Evolutionary conservation across 2,888 invertebrate species (phyloP), one percentile per base, ranked within the genome.

Genomic region (Petrophora chlorosata): DNA sequence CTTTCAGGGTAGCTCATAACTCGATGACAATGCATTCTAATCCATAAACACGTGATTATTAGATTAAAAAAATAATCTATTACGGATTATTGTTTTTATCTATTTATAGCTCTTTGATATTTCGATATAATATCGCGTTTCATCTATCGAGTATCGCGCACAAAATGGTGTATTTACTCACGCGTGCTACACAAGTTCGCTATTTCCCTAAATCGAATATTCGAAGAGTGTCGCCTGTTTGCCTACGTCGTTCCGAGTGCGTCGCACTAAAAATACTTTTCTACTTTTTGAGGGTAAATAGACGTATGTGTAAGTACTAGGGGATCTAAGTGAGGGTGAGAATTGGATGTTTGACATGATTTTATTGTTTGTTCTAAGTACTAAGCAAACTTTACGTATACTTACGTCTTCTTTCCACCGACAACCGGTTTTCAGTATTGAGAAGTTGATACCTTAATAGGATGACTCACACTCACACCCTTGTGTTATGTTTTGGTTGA

Each of bases 161-260:
- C 19, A 36, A 26, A 42, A 32, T 25, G 19, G 2, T 10, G 30
- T 35, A 29, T 51, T 51, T 58, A 54, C 56, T 56, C 34, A 51
- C 53, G 58, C 50, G 42, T 49, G 28, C 28, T 41, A 56, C 55
- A 55, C 52, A 59, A 56, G 56, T 51, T 56, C 53, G 53, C 56
- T 57, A 59, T 66, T 59, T 55, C 58, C 60, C 53, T 58, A 62
- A 65, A 67, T 64, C 61, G 63, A 65, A 68, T 67, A 68, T 59
- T 53, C 52, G 36, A 49, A 59, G 53, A 51, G 53, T 58, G 59
- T 53, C 36, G 53, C 49, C 49, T 63, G 65, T 65, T 67, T 65
- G 57, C 62, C 43, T 58, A 62, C 59, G 49, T 56, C 53, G 56
- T 39, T 51, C 38, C 48, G 45, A 56, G 54, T 59, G 58, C 40